phyloP scores from a whole-genome alignment of 1,140 invertebrate genomes.

The Halyomorpha halys region DNA sequence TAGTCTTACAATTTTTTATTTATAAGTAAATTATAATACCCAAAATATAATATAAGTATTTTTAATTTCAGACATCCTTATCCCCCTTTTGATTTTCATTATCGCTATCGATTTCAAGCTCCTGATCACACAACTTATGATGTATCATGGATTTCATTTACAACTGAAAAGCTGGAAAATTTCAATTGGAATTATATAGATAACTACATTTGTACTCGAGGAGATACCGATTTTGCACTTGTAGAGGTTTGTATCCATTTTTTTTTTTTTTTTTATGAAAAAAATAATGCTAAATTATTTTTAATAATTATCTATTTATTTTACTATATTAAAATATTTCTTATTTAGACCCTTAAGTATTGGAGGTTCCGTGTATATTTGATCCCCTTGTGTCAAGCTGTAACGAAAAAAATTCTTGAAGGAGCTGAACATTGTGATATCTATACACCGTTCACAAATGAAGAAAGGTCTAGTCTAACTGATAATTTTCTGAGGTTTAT shows the following conservation, averaged over 20 bases:
- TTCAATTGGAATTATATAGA: constrained; percentile 98
- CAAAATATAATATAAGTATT: background rate
- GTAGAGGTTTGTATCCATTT: background rate
- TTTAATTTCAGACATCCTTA: constrained; percentile 69
- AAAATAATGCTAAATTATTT: too few species aligned
- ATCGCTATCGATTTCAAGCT: constrained; percentile 83
- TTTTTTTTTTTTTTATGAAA: too few species aligned
- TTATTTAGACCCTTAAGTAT: constrained; percentile 69
- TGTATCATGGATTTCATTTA: constrained; percentile 89
- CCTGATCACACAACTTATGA: constrained; percentile 88
- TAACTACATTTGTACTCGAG: constrained; percentile 87
- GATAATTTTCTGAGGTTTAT: constrained; percentile 76
- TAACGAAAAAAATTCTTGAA: constrained; percentile 59
- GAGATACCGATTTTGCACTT: constrained; percentile 72
- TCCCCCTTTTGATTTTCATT: constrained; percentile 79
- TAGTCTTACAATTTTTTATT: too few species aligned
- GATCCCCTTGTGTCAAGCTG: constrained; percentile 61
- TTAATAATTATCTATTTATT: too few species aligned
- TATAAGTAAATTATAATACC: too few species aligned
- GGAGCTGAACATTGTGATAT: constrained; percentile 68
- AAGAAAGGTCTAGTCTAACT: constrained; percentile 53
- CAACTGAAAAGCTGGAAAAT: constrained; percentile 86
- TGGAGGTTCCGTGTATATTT: constrained; percentile 88
- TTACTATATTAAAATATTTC: constrained; percentile 14
- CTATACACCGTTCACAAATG: constrained; percentile 49